phyloP scores from a whole-genome alignment of 2,797 vertebrate genomes.

The Paedocypris micromegethes region DNA sequence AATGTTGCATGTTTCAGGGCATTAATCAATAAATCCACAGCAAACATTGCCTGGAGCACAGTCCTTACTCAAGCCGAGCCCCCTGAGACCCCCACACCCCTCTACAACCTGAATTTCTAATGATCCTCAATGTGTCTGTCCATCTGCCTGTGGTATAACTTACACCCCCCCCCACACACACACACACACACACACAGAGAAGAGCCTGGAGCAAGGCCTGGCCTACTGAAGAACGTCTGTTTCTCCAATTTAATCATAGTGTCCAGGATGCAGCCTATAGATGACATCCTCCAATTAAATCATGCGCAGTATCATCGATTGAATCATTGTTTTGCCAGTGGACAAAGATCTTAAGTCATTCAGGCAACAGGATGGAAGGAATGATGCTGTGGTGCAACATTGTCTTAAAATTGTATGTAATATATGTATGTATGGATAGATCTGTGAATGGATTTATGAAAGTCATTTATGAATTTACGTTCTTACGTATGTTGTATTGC shows the following conservation, averaged over 20 bases:
- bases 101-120: constrained; percentile 41
- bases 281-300: constrained; percentile 44
- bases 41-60: background rate
- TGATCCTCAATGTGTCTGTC: constrained; percentile 45
- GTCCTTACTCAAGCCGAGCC: constrained; percentile 9
- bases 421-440: too few relatives aligned
- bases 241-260: constrained; percentile 22
- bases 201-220: constrained; percentile 4
- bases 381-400: too few relatives aligned
- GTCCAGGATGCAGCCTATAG: constrained; percentile 38
- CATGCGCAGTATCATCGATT: constrained; percentile 38
- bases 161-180: constrained; percentile 11
- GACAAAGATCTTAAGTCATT: background rate
- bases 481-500: too few relatives aligned
- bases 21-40: constrained; percentile 11
- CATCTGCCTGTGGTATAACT: constrained; percentile 48
- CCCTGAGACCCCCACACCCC: constrained; percentile 9
- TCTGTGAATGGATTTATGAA: too few relatives aligned
- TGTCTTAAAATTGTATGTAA: too few relatives aligned
- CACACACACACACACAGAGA: background rate
- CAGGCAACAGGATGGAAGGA: too few relatives aligned
- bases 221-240: constrained; percentile 5
- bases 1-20: constrained; percentile 5
- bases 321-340: constrained; percentile 19
- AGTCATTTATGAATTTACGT: too few relatives aligned